Conservation (phyloP, 2,797 vertebrate species). For the Babyrousa celebensis region DNA sequence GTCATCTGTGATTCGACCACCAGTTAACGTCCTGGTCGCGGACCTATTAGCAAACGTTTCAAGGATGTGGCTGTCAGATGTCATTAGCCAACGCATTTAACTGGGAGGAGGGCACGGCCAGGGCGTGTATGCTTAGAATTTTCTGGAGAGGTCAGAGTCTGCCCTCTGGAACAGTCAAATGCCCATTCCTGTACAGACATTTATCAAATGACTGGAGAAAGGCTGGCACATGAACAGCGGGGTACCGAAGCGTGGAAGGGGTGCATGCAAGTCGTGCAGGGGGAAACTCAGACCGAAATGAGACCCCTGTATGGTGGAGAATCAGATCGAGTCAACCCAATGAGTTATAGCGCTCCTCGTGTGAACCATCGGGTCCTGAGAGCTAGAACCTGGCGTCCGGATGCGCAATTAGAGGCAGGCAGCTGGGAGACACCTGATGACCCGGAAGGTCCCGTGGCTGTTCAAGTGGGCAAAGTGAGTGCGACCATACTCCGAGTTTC, state of each 20-base stretch:
- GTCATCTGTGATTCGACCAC: conserved; percentile 69
- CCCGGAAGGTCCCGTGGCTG: neutral
- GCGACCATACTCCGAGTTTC: neutral
- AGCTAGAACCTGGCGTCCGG: neutral
- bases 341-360: neutral
- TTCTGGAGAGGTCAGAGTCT: neutral
- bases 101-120: neutral
- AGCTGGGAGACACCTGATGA: neutral
- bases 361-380: neutral
- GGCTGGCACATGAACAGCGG: neutral
- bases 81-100: conserved; percentile 58
- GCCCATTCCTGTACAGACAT: neutral
- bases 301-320: neutral
- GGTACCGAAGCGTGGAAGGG: neutral
- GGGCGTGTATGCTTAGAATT: neutral
- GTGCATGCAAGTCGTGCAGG: neutral
- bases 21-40: conserved; percentile 32
- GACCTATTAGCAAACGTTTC: conserved; percentile 69
- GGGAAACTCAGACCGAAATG: neutral
- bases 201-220: neutral
- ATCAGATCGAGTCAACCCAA: neutral
- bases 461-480: neutral
- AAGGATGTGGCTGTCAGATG: conserved; percentile 79
- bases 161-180: conserved; percentile 24
- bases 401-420: neutral